Base-by-base conservation (phyloP, 2,888 invertebrate species). In the Drosophila engyochracea region DNA sequence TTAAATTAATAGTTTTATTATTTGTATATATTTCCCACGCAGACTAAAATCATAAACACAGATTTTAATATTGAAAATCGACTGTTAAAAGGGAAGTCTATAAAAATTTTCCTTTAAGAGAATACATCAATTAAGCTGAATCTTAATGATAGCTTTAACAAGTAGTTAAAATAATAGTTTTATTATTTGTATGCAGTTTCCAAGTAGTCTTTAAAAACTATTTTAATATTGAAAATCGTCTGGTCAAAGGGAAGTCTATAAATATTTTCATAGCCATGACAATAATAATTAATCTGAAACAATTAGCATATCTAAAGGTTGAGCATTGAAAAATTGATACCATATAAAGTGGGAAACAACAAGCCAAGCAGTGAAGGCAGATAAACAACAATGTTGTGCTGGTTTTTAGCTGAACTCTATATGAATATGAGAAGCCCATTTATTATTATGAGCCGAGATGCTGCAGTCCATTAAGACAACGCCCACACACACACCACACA, bases 401-500 rank as follows among this genome's bases (percentile, higher is more conserved):
- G 51, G 49, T 28, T 31, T 25, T 64, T 6, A 4, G 63, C 35
- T 47, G 19, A 25, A 47, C 52, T 73, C 64, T 59, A 64, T 61
- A 66, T 55, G 37, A 65, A 65, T 60, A 60, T 65, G 80, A 51
- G 57, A 44, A 31, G 64, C 41, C 57, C 77, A 81, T 76, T 81
- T 81, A 70, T 79, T 77, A 77, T 77, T 70, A 67, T 81, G 73
- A 77, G 55, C 60, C 30, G 53, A 35, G 62, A 55, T 49, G 53
- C 28, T 58, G 68, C 72, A 81, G 62, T 73, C 81, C 81, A 79
- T 79, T 79, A 79, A 76, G 57, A 6, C 73, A 44, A 72, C 81
- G 73, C 79, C 79, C 73, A 76, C 77, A 54, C 63, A 61, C 44
- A 41, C 67, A 2, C 49, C 63, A 9, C 61, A 58, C 61, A n/a